Evolutionary conservation across 2,888 invertebrate genomes (phyloP), one percentile per base, ranked within the genome.

Genomic region (Listrodromus nycthemerus): DNA sequence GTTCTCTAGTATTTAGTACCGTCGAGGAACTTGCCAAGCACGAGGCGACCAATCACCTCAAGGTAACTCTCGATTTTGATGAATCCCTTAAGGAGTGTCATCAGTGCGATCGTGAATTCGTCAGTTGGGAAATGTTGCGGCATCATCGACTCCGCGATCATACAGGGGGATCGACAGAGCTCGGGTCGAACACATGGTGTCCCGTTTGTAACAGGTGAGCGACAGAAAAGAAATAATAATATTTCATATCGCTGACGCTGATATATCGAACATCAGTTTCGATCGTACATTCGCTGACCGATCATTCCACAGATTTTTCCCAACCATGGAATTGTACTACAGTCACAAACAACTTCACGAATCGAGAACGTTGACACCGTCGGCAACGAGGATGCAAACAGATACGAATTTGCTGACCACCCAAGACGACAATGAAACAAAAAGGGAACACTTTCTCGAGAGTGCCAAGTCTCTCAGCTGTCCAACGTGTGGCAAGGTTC

Each of bases 401-500:
- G 80, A 80, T 27, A 58, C 71, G 24, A 48, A 71, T 41, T 21
- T 80, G 52, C 82, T 79, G 45, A 79, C 41, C 21, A 78, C 86
- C 21, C 88, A 89, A 27, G 55, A 82, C n/a, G 8, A 79, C 0
- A 87, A 78, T 24, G 88, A 87, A 75, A 16, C 84, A 0, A 91
- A 88, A 70, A 88, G 75, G 30, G 90, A 91, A 50, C 85, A 89
- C 63, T 87, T 86, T 24, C 77, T 74, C 48, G 91, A 91, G 65
- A 86, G 84, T 71, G 77, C 86, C 8, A 91, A 90, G 70, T 89
- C 89, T 24, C 87, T 92, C 8, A 87, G 86, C 0, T 92, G 92
- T 85, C 91, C 91, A 13, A 92, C 91, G 16, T 92, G 92, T 52
- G 92, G 92, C 58, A 92, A 92, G 87, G 92, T 91, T 85, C 67